phyloP scores from a whole-genome alignment of 2,888 invertebrate species.

The Saturnia japonica region DNA sequence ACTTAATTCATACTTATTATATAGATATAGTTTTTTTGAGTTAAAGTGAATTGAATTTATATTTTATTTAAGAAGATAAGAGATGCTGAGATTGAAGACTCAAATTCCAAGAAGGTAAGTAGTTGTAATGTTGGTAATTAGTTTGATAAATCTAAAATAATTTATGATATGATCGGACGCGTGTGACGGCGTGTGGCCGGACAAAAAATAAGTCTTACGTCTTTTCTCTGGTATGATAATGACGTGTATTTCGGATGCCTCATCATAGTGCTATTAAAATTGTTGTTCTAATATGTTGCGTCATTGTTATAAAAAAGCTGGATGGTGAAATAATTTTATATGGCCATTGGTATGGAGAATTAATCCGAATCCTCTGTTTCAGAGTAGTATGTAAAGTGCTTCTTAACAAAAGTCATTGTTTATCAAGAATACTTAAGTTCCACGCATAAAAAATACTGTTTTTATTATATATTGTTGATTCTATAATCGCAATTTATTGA shows the following conservation, averaged over 20 bases:
- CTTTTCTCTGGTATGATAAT: slow-evolving; percentile 37
- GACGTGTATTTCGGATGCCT: slow-evolving; percentile 50
- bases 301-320: slow-evolving; percentile 40
- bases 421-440: background rate
- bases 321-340: slow-evolving; percentile 13
- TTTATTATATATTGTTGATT: too few relatives aligned
- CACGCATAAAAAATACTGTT: background rate
- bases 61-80: background rate
- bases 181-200: slow-evolving; percentile 30
- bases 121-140: slow-evolving; percentile 17
- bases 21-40: background rate
- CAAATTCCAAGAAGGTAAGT: slow-evolving; percentile 39
- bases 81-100: background rate
- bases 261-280: slow-evolving; percentile 70
- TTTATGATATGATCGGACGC: slow-evolving; percentile 55
- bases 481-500: too few relatives aligned
- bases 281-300: slow-evolving; percentile 36
- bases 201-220: slow-evolving; percentile 29
- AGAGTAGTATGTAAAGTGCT: background rate
- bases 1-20: too few relatives aligned
- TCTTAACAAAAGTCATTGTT: background rate
- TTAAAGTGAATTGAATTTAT: background rate
- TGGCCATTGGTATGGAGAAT: background rate
- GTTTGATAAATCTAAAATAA: slow-evolving; percentile 71
- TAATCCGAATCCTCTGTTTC: background rate